Evolutionary conservation across 2,888 invertebrate genomes (phyloP), one percentile per base, ranked within the genome.

Genomic region (Cryptops parisi): DNA sequence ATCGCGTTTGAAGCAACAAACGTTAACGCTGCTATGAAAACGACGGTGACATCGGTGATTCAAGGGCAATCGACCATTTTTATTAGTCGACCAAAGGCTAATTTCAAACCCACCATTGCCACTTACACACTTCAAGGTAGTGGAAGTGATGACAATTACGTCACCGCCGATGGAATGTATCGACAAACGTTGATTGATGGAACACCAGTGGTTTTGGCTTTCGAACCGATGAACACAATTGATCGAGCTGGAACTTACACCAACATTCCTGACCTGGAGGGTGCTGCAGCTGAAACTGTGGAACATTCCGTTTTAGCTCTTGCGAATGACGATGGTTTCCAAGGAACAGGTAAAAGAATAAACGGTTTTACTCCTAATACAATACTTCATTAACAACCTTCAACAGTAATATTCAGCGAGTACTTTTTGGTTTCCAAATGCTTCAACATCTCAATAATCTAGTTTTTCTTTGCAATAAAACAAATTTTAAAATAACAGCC

Each of bases 61-160:
- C 53, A 57, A 53, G 57, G 57, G 21, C 55, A 57, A 39, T 57
- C 57, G 1, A 57, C 57, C 22, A 50, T 57, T 12, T 57, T 57
- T 22, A 52, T 57, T 45, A 53, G 40, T 17, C 22, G 55, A 26
- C 43, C 38, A n/a, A 26, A 44, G 19, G 39, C 25, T 3, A 40
- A 40, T 2, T 45, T 26, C 22, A 45, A 43, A 21, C 53, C 46
- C 12, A 27, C 54, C 5, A 47, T 57, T 40, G 47, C 57, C 23
- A 57, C 57, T 5, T 49, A 52, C 22, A 44, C 55, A 5, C 38
- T 57, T 6, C 27, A 55, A 17, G 57, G 55, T 5, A 55, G 57
- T 53, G 57, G 56, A 21, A 57, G 55, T 46, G 57, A 57, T 24
- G 55, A 57, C 45, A 44, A 45, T 25, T 52, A 27, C 23, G 45